Percentiles rank a stretch among this genome's conserved stretches.
Evolutionary conservation across 1,140 invertebrate genomes (phyloP).

Genomic region (Lepidurus couesii): DNA sequence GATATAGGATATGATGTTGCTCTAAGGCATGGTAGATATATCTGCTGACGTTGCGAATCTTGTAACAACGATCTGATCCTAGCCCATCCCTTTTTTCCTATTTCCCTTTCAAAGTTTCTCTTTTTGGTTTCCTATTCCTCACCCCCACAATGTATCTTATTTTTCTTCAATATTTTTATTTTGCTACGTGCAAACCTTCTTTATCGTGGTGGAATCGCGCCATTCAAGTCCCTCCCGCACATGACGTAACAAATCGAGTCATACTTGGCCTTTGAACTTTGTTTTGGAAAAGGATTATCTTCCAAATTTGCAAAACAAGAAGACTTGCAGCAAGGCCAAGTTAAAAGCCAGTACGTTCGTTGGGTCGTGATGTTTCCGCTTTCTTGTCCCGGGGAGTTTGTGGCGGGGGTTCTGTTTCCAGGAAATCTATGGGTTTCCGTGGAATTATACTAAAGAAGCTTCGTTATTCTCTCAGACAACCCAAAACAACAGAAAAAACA

Average conservation of each 20-base stretch:
- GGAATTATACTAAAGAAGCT: no score
- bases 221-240: not conserved
- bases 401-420: no score
- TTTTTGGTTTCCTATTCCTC: not conserved
- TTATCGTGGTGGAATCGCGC: not conserved
- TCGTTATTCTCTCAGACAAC: no score
- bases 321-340: no score
- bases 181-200: not conserved
- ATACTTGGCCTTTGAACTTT: conserved; percentile 1
- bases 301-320: no score
- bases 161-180: not conserved
- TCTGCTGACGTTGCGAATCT: conserved; percentile 18
- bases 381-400: no score
- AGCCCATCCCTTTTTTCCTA: not conserved
- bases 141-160: not conserved
- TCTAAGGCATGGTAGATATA: not conserved
- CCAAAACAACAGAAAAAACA: no score
- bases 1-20: not conserved
- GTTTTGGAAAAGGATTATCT: not conserved
- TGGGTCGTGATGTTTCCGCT: no score
- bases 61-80: not conserved
- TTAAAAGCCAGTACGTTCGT: no score
- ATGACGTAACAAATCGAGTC: not conserved
- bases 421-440: no score
- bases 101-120: not conserved